These are phyloP conservation scores for Alentia gelatinosa DNA, from an alignment of 2,888 invertebrate species.

Conservation along the genomic window DNA sequence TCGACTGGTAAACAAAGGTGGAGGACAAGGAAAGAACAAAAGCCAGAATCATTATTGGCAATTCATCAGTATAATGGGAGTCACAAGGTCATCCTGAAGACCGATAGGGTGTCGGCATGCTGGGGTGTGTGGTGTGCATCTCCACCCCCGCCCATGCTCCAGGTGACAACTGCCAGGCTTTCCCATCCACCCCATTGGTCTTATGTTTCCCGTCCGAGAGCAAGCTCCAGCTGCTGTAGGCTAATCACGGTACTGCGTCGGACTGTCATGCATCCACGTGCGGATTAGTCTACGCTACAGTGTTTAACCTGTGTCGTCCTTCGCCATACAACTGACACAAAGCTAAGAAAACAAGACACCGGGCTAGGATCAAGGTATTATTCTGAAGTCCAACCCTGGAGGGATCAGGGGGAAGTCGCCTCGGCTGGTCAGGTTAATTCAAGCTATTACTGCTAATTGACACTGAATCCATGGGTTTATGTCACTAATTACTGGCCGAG, in stretches of 20 bases:
- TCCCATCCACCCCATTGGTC: not conserved
- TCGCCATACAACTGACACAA: not conserved
- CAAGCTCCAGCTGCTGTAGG: not conserved
- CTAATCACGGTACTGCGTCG: not conserved
- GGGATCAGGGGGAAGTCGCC: not conserved
- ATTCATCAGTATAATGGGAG: conserved; percentile 3
- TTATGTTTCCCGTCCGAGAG: not conserved
- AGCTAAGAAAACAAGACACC: not conserved
- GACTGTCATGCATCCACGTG: not conserved
- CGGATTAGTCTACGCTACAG: too few relatives aligned
- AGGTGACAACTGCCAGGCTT: not conserved
- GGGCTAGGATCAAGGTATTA: not conserved
- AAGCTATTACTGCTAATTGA: not conserved
- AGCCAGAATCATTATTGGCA: conserved; percentile 18
- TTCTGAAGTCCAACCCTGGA: not conserved
- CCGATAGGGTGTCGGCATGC: not conserved
- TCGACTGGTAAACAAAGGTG: not conserved
- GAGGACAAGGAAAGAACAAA: not conserved
- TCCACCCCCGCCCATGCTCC: not conserved
- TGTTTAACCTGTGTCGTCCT: too few relatives aligned
- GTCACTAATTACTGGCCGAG: not conserved
- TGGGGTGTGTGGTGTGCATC: not conserved
- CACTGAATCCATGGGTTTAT: not conserved
- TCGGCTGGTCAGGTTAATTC: not conserved
- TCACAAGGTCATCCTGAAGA: not conserved